Evolutionary conservation across 2,888 invertebrate genomes (phyloP).

Genomic region (Hermaeophaga mercurialis): DNA sequence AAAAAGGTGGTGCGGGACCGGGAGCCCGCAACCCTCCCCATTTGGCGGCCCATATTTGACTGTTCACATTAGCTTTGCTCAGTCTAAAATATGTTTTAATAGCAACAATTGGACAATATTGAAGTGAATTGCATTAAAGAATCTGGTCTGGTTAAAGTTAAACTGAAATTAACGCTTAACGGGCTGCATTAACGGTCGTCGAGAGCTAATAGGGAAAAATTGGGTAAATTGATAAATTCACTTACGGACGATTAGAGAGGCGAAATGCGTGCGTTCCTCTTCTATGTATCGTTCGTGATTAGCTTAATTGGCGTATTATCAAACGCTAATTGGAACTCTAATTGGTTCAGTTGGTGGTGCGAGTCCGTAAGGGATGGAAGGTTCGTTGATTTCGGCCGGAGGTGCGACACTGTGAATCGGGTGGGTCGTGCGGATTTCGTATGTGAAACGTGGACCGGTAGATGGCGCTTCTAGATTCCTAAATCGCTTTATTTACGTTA

Average conservation of each 20-base stretch:
- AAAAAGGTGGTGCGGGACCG: too few relatives aligned
- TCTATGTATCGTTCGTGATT: constrained; percentile 48
- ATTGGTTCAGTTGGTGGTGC: constrained; percentile 43
- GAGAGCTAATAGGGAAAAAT: constrained; percentile 61
- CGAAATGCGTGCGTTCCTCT: constrained; percentile 49
- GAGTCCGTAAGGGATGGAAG: constrained; percentile 37
- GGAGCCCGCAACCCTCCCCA: constrained; percentile 54
- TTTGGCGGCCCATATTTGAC: constrained; percentile 54
- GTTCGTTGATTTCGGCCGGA: too few relatives aligned
- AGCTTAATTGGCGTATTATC: constrained; percentile 49
- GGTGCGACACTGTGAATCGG: constrained; percentile 26
- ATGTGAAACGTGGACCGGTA: too few relatives aligned
- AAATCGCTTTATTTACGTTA: too few relatives aligned
- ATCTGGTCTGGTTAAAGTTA: constrained; percentile 59
- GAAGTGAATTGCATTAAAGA: constrained; percentile 60
- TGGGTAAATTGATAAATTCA: constrained; percentile 62
- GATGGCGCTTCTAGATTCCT: too few relatives aligned
- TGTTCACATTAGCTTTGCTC: constrained; percentile 54
- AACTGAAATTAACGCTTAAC: too few relatives aligned
- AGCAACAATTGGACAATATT: constrained; percentile 60
- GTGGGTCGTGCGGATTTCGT: constrained; percentile 1
- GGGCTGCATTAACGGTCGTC: constrained; percentile 60
- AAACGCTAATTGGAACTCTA: constrained; percentile 47
- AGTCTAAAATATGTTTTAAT: constrained; percentile 58
- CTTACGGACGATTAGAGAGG: constrained; percentile 54